Percentiles rank a stretch among this genome's conserved stretches.
These are phyloP conservation scores for Neuroterus valhalla DNA, from an alignment of 1,140 invertebrate genomes.

Conservation along the genomic window DNA sequence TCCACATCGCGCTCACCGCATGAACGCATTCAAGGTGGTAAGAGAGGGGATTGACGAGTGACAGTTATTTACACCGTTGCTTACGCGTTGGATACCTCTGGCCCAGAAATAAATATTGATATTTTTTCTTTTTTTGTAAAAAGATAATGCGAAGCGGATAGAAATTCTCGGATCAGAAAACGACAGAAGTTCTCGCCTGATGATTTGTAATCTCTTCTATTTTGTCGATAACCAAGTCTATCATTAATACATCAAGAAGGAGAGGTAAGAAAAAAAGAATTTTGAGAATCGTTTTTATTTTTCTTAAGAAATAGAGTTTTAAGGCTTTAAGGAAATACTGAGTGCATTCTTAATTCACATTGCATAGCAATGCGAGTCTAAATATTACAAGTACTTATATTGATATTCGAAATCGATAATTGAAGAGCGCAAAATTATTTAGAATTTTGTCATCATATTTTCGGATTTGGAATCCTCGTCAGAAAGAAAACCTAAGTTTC, in stretches of 20 bases:
- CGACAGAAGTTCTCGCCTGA: slow-evolving; percentile 61
- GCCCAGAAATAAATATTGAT: too few relatives aligned
- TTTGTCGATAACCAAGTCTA: slow-evolving; percentile 65
- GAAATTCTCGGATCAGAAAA: slow-evolving; percentile 62
- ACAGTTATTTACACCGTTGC: too few relatives aligned
- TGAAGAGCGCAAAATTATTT: background rate
- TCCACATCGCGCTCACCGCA: too few relatives aligned
- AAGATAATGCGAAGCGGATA: slow-evolving; percentile 68
- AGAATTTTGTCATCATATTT: slow-evolving; percentile 48
- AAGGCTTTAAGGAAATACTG: slow-evolving; percentile 36
- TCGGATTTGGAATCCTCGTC: slow-evolving; percentile 36
- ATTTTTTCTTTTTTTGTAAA: too few relatives aligned
- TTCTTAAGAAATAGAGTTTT: background rate
- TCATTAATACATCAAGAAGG: slow-evolving; percentile 50
- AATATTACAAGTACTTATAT: background rate
- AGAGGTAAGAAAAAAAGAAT: background rate
- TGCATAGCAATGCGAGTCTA: background rate
- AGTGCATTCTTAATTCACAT: slow-evolving; percentile 33
- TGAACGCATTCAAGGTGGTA: too few relatives aligned
- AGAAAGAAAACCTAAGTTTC: slow-evolving; percentile 52
- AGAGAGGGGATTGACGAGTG: too few relatives aligned
- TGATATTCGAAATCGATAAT: background rate
- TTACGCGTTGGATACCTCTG: too few relatives aligned
- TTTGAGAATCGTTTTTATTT: background rate
- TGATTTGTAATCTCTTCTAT: slow-evolving; percentile 70